phyloP scores from a whole-genome alignment of 2,888 invertebrate genomes.

The Sinodicranocentrus sp. region DNA sequence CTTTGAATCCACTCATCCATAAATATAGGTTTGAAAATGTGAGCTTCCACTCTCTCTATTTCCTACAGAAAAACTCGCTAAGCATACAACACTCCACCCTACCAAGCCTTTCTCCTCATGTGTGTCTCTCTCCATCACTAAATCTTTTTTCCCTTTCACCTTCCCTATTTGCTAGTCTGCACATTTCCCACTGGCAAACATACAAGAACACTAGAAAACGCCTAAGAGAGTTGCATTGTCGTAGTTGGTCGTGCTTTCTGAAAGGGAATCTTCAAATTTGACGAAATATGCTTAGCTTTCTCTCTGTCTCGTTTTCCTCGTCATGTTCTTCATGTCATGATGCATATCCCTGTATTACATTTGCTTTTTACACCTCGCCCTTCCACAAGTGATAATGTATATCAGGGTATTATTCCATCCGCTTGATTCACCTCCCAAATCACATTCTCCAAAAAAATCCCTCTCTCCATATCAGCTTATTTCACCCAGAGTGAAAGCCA shows the following conservation, averaged over 20 bases:
- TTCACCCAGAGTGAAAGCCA: no score
- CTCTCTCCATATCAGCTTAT: conserved; percentile 4
- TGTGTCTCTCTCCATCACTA: conserved; percentile 29
- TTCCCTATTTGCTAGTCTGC: conserved; percentile 19
- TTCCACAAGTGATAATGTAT: not conserved
- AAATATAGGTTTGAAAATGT: conserved; percentile 29
- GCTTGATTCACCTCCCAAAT: conserved; percentile 43
- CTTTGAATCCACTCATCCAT: conserved; percentile 49
- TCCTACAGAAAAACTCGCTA: no score
- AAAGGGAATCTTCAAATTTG: conserved; percentile 36
- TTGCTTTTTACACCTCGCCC: no score
- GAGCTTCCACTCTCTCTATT: no score
- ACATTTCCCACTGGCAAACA: not conserved
- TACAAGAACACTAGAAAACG: not conserved
- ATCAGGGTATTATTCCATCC: not conserved
- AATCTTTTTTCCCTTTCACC: conserved; percentile 54
- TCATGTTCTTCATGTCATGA: no score
- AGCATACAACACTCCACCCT: no score
- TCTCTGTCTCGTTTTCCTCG: not conserved
- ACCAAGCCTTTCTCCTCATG: conserved; percentile 23
- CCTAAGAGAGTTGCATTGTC: conserved; percentile 37
- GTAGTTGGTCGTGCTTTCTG: conserved; percentile 11
- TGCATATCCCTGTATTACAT: no score
- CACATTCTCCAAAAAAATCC: conserved; percentile 30
- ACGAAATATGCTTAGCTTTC: conserved; percentile 18